Evolutionary conservation across 2,888 invertebrate genomes (phyloP).

Genomic region (Drosophila eohydei): DNA sequence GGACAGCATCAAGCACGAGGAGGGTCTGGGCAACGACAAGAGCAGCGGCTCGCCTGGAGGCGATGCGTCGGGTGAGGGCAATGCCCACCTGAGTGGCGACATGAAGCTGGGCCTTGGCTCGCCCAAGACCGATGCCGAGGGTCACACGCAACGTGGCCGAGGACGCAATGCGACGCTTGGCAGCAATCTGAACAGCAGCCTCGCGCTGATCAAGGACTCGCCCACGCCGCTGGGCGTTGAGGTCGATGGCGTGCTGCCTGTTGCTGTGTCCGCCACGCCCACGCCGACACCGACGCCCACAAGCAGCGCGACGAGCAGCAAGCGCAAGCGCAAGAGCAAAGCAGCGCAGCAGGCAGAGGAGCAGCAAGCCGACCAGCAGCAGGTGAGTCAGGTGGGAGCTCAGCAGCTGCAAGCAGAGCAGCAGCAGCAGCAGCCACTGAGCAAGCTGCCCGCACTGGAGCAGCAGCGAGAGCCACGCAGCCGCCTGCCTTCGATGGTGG

Average conservation of each 20-base stretch:
- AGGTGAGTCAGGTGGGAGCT: slow-evolving; percentile 10
- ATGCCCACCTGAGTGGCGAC: slow-evolving; percentile 78
- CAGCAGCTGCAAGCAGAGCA: slow-evolving; percentile 60
- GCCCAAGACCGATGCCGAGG: slow-evolving; percentile 84
- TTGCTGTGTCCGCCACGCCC: slow-evolving; percentile 67
- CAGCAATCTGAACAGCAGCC: slow-evolving; percentile 67
- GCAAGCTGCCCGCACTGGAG: slow-evolving; percentile 78
- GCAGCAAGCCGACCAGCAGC: slow-evolving; percentile 61
- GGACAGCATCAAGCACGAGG: slow-evolving; percentile 91
- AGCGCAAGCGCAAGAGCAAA: slow-evolving; percentile 88
- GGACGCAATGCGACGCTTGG: slow-evolving; percentile 81
- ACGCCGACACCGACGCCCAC: slow-evolving; percentile 59
- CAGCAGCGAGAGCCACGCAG: slow-evolving; percentile 68
- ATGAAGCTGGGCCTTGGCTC: slow-evolving; percentile 81
- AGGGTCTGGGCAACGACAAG: slow-evolving; percentile 88
- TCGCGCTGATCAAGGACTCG: slow-evolving; percentile 81
- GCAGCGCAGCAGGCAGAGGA: slow-evolving; percentile 84
- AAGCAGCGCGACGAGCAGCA: slow-evolving; percentile 44
- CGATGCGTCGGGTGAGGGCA: slow-evolving; percentile 87
- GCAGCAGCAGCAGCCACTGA: slow-evolving; percentile 63
- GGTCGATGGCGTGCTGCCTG: slow-evolving; percentile 72
- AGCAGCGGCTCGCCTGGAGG: slow-evolving; percentile 96
- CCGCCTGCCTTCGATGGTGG: slow-evolving; percentile 83
- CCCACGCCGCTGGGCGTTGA: slow-evolving; percentile 73
- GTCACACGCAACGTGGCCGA: slow-evolving; percentile 77